Evolutionary conservation across 23 tunicate species (phyloP), one percentile per base, ranked within the genome.

Genomic region (Styela plicata): DNA sequence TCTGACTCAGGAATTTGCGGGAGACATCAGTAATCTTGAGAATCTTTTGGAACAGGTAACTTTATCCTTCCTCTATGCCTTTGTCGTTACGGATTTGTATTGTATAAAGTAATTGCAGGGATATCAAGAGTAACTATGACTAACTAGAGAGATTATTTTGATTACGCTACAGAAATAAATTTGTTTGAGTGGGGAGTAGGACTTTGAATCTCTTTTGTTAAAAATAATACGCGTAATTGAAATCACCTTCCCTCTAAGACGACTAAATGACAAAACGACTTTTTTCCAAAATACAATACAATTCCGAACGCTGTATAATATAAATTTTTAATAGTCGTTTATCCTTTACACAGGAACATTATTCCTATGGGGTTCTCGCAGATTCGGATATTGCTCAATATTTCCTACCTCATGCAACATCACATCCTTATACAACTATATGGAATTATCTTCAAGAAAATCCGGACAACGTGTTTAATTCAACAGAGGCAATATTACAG

Each of bases 1-100:
- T 44, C 13, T 85, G 23, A 85, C 89, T 26, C 89, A 85, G 73
- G 89, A 85, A 70, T 78, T 85, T 35, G 84, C 89, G n/a, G 89
- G 73, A 69, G 89, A 85, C 28, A 82, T 85, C 24, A 37, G 77
- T 21, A 74, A 64, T 28, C 32, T 85, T 22, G 78, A 78, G 32
- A 76, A 78, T 28, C 44, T 85, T 21, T 1, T 85, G 17, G 78
- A 67, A 33, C 83, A 85, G 78, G 89, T 85, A 73, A 26, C 13
- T 25, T 31, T 19, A 61, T 61, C 64, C 19, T 21, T 19, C 21
- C 64, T 21, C n/a, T n/a, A n/a, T n/a, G n/a, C n/a, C n/a, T n/a
- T n/a, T n/a, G n/a, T n/a, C n/a, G n/a, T n/a, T n/a, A n/a, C n/a
- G n/a, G n/a, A n/a, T n/a, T n/a, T n/a, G n/a, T n/a, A n/a, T n/a